Base-by-base conservation (phyloP, 37 sponge, comb jelly and placozoan species). In the Eunapius fragilis region DNA sequence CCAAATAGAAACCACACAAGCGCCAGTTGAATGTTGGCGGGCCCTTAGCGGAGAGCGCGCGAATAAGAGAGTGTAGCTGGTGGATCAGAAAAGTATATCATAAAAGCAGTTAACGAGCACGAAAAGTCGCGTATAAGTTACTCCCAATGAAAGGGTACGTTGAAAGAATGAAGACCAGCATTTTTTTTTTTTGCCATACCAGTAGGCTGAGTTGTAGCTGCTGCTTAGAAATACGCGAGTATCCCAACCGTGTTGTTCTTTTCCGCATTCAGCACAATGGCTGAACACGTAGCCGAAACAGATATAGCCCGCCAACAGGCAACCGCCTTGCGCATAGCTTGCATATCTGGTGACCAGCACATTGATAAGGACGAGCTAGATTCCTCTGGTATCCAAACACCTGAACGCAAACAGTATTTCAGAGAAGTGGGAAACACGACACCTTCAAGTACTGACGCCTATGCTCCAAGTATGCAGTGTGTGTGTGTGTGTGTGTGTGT, bases 41-140 rank as follows among this genome's bases (percentile, higher is more conserved):
- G 87, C 73, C 80, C 58, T 58, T 10, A 80, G 34, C 58, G 72
- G 34, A 71, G 33, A 68, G 80, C 72, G 87, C 87, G 87, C 80
- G 87, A 79, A 79, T 76, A 35, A 34, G 58, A 58, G 58, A 58
- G 58, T 58, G 58, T 12, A 58, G 17, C 58, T 11, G 58, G 17
- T 17, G 58, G 58, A 58, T 19, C 58, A 58, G 22, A 58, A 58
- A 58, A 58, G 58, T 17, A 58, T 12, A 58, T 58, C 58, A 19
- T 11, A 58, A 17, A 17, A 58, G 22, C 19, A 58, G 58, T 11
- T 58, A 17, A 19, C 58, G 58, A 58, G 58, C 22, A 19, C 22
- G 19, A 58, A 58, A 17, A 11, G 58, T 58, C 58, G 58, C 58
- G 22, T 58, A 58, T 19, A 58, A 58, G 14, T 58, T 58, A 58